Conservation (phyloP, 2,888 invertebrate species). For the Cecidostiba fungosa region DNA sequence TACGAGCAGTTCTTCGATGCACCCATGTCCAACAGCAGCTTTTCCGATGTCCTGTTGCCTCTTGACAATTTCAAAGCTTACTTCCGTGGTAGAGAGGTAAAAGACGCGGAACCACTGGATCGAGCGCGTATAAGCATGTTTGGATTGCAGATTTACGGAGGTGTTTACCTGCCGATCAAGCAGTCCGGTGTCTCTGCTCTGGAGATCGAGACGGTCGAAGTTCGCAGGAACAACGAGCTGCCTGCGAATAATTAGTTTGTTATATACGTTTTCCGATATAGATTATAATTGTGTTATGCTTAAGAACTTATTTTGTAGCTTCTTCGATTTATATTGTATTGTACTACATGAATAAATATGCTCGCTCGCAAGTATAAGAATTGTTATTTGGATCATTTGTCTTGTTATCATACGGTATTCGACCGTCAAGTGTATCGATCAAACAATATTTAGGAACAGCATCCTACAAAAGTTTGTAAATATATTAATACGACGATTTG, state of each 20-base stretch:
- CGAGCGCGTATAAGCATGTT: constrained; percentile 83
- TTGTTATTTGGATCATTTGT: not conserved
- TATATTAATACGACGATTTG: not conserved
- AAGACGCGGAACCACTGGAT: constrained; percentile 83
- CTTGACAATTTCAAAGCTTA: constrained; percentile 84
- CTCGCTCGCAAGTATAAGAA: not conserved
- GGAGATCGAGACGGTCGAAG: constrained; percentile 84
- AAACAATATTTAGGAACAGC: constrained; percentile 2
- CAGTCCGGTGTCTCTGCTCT: constrained; percentile 85
- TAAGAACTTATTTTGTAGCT: not conserved
- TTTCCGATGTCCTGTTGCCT: constrained; percentile 81
- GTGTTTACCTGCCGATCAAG: constrained; percentile 84
- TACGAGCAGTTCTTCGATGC: constrained; percentile 84
- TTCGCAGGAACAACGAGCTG: constrained; percentile 64
- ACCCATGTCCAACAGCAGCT: constrained; percentile 80
- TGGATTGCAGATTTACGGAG: constrained; percentile 85
- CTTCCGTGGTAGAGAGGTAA: constrained; percentile 83
- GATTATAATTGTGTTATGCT: not conserved
- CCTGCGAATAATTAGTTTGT: not conserved
- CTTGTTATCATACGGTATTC: not conserved
- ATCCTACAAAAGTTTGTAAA: not conserved
- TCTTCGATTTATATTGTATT: not conserved
- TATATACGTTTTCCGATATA: not conserved
- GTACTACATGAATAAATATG: not conserved
- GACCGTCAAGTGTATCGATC: not conserved